Base-by-base conservation (phyloP, 2,797 vertebrate species). In the Erpetoichthys calabaricus region DNA sequence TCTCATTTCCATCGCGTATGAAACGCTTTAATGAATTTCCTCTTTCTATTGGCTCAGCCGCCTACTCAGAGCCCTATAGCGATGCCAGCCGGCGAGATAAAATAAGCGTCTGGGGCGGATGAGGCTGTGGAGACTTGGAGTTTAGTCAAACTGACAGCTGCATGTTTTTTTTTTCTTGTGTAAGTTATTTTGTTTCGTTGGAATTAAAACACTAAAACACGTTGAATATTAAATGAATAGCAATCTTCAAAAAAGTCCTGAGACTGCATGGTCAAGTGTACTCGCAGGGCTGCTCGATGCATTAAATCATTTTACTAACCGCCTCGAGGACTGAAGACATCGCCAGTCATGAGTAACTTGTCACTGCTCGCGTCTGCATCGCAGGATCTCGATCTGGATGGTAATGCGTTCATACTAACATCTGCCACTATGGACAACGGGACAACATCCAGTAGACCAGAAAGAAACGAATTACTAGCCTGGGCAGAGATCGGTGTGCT, bases 401-500 rank as follows among this genome's bases (percentile, higher is more conserved):
- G 70, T 62, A 72, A 61, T 55, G 42, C 62, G 68, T 53, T 70
- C 68, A n/a, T 56, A 63, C 67, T 65, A 47, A 66, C 64, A 56
- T 65, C 67, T 50, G 57, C 41, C 58, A 67, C 65, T 59, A 60
- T 67, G 63, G 73, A 61, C 67, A 78, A 73, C 57, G 67, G 68
- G 47, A 67, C 71, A 61, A 63, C 66, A 58, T 47, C 50, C 60
- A 64, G 68, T 68, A 72, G 69, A 68, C 64, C 65, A 63, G 67
- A 73, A 55, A 74, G 75, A 63, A 69, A 80, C 5, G 70, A 75
- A 42, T 63, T 70, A 51, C 70, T 75, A 69, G 66, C 71, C 68
- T 69, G 68, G 58, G 59, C 58, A 61, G 73, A 80, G 60, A 73
- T 77, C 60, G 65, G 70, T 62, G 65, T 82, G 9, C 66, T 81